Percentiles rank a stretch among this genome's conserved stretches.
Conservation (phyloP, 2,113 vertebrate genomes). For the Narcine bancroftii region DNA sequence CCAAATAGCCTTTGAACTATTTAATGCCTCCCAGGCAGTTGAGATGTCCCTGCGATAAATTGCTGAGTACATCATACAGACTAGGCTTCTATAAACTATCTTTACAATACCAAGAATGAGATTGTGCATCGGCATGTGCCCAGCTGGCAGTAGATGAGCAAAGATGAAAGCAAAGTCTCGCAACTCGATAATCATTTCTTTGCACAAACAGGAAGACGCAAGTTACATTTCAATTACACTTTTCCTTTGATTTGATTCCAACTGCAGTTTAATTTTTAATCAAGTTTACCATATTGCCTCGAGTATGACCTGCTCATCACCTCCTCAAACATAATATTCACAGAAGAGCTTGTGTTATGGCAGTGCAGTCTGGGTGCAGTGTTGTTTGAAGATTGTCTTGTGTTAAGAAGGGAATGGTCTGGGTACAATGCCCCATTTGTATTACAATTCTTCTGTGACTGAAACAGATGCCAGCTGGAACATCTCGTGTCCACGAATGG, state of each 20-base stretch:
- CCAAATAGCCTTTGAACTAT: background rate
- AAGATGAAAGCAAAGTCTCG: slow-evolving; percentile 18
- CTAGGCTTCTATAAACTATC: background rate
- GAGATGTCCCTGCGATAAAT: background rate
- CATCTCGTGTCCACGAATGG: background rate
- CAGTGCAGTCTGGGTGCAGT: background rate
- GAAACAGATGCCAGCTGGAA: slow-evolving; percentile 32
- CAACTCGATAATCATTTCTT: slow-evolving; percentile 7
- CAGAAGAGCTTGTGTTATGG: slow-evolving; percentile 17
- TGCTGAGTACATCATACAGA: background rate
- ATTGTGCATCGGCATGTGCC: slow-evolving; percentile 7
- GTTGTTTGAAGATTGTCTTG: slow-evolving; percentile 28
- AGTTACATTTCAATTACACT: slow-evolving; percentile 37
- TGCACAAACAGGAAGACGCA: slow-evolving; percentile 32
- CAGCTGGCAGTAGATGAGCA: slow-evolving; percentile 26
- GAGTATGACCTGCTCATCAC: slow-evolving; percentile 35
- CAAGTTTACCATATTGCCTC: slow-evolving; percentile 34
- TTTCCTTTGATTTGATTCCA: slow-evolving; percentile 34
- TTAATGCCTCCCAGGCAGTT: background rate
- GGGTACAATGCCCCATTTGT: slow-evolving; percentile 34
- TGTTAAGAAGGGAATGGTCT: slow-evolving; percentile 3
- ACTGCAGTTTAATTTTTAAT: slow-evolving; percentile 35
- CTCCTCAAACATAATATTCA: slow-evolving; percentile 19
- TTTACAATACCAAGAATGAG: slow-evolving; percentile 21
- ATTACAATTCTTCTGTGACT: background rate